These are phyloP conservation scores for Nineta flava DNA, from an alignment of 2,888 invertebrate species.

Conservation along the genomic window DNA sequence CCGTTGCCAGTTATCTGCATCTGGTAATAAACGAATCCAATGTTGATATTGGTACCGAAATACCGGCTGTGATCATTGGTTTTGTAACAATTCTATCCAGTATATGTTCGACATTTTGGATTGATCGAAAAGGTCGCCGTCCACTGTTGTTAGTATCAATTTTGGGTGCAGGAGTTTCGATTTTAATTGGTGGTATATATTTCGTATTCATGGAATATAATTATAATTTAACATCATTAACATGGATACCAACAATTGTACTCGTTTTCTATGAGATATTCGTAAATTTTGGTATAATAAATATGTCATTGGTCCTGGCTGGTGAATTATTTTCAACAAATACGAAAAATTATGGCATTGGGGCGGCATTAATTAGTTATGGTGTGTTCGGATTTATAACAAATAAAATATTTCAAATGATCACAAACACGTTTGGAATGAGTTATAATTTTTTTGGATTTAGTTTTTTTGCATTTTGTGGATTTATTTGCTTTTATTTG, in stretches of 20 bases:
- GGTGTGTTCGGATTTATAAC: conserved; percentile 5
- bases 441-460: conserved; percentile 37
- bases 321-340: conserved; percentile 9
- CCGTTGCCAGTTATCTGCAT: conserved; percentile 23
- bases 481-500: conserved; percentile 19
- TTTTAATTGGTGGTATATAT: conserved; percentile 35
- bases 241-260: conserved; percentile 36
- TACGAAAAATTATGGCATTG: conserved; percentile 5
- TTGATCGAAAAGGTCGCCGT: conserved; percentile 36
- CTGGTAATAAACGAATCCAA: conserved; percentile 25
- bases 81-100: neutral
- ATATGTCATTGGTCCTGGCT: conserved; percentile 31
- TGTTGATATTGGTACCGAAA: neutral
- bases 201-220: conserved; percentile 23
- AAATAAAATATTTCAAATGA: conserved; percentile 31
- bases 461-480: conserved; percentile 18
- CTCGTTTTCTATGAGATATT: conserved; percentile 38
- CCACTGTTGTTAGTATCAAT: conserved; percentile 37
- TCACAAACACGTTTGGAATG: conserved; percentile 37
- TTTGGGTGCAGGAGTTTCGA: conserved; percentile 34
- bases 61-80: neutral
- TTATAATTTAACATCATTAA: conserved; percentile 21
- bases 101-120: conserved; percentile 26
- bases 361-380: conserved; percentile 1
- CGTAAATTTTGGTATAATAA: conserved; percentile 41